These are phyloP conservation scores for Diglossa cyanea DNA, from an alignment of 2,797 vertebrate species.

Conservation along the genomic window DNA sequence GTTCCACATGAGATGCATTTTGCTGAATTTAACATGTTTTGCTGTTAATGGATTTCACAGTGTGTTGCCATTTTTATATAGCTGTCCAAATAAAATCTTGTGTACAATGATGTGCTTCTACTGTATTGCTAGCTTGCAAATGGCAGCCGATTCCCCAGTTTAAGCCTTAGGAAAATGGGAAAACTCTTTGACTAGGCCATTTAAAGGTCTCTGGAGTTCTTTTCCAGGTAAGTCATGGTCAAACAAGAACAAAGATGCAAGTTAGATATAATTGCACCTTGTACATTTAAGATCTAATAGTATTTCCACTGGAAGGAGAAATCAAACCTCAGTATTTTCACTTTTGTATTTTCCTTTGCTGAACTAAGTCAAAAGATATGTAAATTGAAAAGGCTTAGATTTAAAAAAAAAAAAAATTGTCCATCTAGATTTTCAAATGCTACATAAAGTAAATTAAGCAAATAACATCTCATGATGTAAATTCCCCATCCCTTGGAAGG, in stretches of 20 bases:
- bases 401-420: neutral
- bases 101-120: constrained; percentile 41
- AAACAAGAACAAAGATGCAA: constrained; percentile 17
- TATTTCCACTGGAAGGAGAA: neutral
- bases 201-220: neutral
- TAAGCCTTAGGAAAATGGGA: constrained; percentile 7
- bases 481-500: neutral
- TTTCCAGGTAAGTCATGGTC: neutral
- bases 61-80: constrained; percentile 65
- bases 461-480: neutral
- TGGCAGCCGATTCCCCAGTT: neutral
- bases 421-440: neutral
- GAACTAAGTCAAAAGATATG: neutral
- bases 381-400: neutral
- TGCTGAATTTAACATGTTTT: constrained; percentile 66
- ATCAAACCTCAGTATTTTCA: neutral
- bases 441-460: neutral
- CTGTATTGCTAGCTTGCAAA: constrained; percentile 33
- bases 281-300: neutral
- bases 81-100: constrained; percentile 59
- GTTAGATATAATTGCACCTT: neutral
- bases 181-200: neutral
- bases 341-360: neutral
- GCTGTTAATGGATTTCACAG: constrained; percentile 68
- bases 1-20: constrained; percentile 66